Conservation (phyloP, 1,140 invertebrate species). For the Drosophila bocqueti region DNA sequence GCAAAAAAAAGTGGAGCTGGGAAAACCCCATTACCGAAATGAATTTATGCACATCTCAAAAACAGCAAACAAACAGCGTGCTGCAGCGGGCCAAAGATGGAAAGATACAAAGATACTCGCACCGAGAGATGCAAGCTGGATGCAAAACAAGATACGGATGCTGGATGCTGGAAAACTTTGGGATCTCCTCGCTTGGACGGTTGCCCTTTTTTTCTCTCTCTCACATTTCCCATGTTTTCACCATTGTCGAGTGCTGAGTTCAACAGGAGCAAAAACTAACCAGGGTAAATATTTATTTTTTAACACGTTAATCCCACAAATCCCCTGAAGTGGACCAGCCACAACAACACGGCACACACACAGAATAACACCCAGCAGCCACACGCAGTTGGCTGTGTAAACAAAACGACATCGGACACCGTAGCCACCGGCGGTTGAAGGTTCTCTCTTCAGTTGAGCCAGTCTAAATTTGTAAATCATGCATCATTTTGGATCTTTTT, state of each 20-base stretch:
- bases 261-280: slow-evolving; percentile 77
- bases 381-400: slow-evolving; percentile 74
- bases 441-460: slow-evolving; percentile 30
- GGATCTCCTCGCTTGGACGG: slow-evolving; percentile 30
- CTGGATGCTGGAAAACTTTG: slow-evolving; percentile 53
- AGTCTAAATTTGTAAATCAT: slow-evolving; percentile 67
- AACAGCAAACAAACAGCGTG: slow-evolving; percentile 68
- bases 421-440: slow-evolving; percentile 52
- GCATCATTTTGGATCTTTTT: slow-evolving; percentile 34
- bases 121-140: slow-evolving; percentile 27
- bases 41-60: slow-evolving; percentile 81
- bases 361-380: slow-evolving; percentile 48
- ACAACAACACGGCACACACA: slow-evolving; percentile 39
- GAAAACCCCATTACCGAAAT: slow-evolving; percentile 79
- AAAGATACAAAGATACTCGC: slow-evolving; percentile 20
- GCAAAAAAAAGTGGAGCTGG: slow-evolving; percentile 49
- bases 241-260: slow-evolving; percentile 64
- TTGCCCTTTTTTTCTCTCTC: slow-evolving; percentile 11
- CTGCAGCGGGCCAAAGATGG: slow-evolving; percentile 19
- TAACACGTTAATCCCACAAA: slow-evolving; percentile 83
- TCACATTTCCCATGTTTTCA: slow-evolving; percentile 57
- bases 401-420: slow-evolving; percentile 62
- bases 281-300: slow-evolving; percentile 83
- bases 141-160: slow-evolving; percentile 54
- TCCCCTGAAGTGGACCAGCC: slow-evolving; percentile 71